Base-by-base conservation (phyloP, 2,888 invertebrate species). In the Xylota segnis region DNA sequence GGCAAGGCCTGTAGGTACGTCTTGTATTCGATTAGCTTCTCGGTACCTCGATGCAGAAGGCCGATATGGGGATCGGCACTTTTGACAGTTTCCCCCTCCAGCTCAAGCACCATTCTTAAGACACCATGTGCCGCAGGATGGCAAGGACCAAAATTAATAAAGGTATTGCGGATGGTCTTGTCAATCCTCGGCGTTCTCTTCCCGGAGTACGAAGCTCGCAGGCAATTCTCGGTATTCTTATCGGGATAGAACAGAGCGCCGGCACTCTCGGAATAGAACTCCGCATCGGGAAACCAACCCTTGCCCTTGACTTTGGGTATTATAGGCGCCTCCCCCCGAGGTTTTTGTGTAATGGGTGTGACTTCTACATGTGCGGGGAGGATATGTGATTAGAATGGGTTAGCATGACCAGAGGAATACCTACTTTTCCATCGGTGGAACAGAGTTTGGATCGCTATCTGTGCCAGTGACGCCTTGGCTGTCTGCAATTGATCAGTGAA, bases 81-180 rank as follows among this genome's bases (percentile, higher is more conserved):
- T 27, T 95, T 92, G 0, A 98, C 96, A 5, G 94, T 94, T 94
- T 98, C 97, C 52, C 97, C 97, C 87, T 97, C 96, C 59, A 98
- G 91, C 89, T 96, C 95, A 23, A 97, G 91, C 7, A 98, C 95
- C 61, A 98, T 93, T 63, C 97, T 94, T 27, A 98, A 93, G 43
- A 97, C 97, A 6, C 98, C 98, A 90, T 98, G 98, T 47, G 98
- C 98, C 3, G 98, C 97, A 1, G 98, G 98, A 93, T 98, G 98
- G 88, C 96, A 96, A 0, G 98, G 98, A 0, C 98, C 98, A 91
- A 97, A 97, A 91, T 98, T 98, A 12, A 97, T 91, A 84, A 93
- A 93, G 91, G 95, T 94, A 88, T 95, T 96, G 88, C 94, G 93
- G 27, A 96, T 92, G 58, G 93, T 93, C 61, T 94, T 94, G 89